These are phyloP conservation scores for Enteromius anoplus DNA, from an alignment of 2,797 vertebrate genomes.

Conservation along the genomic window DNA sequence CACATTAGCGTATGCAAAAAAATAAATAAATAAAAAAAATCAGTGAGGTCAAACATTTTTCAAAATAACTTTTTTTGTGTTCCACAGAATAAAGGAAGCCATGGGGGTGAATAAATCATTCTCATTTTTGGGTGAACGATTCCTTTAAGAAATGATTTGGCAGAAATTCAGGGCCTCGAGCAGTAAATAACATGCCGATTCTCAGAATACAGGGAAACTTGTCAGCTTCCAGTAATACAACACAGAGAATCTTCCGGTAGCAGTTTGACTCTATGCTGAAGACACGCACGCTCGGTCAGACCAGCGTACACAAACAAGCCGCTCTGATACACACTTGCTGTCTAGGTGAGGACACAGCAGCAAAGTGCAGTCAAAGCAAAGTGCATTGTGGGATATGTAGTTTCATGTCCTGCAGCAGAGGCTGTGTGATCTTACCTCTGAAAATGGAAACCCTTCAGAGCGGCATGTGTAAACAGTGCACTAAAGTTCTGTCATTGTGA, in stretches of 20 bases:
- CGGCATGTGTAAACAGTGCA: conserved; percentile 53
- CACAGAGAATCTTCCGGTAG: conserved; percentile 25
- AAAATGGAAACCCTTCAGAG: conserved; percentile 49
- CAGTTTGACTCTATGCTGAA: not conserved
- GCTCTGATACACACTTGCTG: conserved; percentile 22
- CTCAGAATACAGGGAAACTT: conserved; percentile 53
- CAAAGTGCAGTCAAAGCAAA: conserved; percentile 13
- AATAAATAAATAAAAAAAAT: too few relatives aligned
- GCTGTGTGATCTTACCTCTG: conserved; percentile 53
- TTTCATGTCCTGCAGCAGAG: conserved; percentile 45
- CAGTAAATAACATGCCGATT: conserved; percentile 51
- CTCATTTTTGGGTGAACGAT: not conserved
- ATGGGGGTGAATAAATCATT: not conserved
- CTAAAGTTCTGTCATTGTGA: conserved; percentile 71
- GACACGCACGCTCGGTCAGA: conserved; percentile 47
- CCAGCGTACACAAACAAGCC: conserved; percentile 50
- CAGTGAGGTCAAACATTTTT: not conserved
- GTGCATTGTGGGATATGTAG: conserved; percentile 51
- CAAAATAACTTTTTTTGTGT: not conserved
- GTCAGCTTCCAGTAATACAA: conserved; percentile 52
- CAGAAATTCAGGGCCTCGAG: conserved; percentile 34
- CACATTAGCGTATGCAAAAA: not conserved
- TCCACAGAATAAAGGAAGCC: not conserved
- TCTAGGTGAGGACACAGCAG: conserved; percentile 29
- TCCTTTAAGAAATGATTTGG: conserved; percentile 22